phyloP scores from a whole-genome alignment of 2,113 vertebrate genomes.

The Bambusicola thoracicus region DNA sequence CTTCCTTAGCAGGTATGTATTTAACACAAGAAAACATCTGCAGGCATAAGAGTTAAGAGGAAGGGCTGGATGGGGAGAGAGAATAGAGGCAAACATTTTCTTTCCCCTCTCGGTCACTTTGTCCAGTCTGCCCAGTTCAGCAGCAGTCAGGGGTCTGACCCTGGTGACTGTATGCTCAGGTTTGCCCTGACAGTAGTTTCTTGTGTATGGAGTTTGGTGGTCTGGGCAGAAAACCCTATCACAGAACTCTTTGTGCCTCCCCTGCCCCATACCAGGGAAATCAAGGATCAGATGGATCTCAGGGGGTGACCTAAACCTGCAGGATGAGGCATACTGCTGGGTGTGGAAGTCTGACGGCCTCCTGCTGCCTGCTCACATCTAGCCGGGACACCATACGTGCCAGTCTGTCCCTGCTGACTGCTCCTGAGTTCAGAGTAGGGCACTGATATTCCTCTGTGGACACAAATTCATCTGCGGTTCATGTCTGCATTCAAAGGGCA shows the following conservation, averaged over 20 bases:
- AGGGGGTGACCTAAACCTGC: neutral
- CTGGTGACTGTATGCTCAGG: neutral
- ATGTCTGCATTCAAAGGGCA: neutral
- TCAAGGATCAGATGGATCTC: neutral
- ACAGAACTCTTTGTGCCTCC: neutral
- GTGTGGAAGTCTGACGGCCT: neutral
- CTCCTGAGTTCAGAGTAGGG: neutral
- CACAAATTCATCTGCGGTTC: neutral
- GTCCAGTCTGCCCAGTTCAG: neutral
- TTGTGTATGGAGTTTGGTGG: neutral
- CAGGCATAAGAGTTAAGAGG: neutral
- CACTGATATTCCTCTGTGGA: neutral
- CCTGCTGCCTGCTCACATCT: neutral
- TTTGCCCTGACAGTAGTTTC: neutral
- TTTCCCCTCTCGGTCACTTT: neutral
- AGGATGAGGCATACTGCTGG: neutral
- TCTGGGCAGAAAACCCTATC: neutral
- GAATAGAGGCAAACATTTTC: neutral
- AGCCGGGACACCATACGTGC: neutral
- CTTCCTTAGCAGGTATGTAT: constrained; percentile 39
- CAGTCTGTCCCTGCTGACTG: neutral
- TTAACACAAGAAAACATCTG: constrained; percentile 22
- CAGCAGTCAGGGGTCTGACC: neutral
- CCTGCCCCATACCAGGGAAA: neutral
- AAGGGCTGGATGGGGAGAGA: neutral